These are phyloP conservation scores for Syngnathus typhle DNA, from an alignment of 2,113 vertebrate genomes.

Conservation along the genomic window DNA sequence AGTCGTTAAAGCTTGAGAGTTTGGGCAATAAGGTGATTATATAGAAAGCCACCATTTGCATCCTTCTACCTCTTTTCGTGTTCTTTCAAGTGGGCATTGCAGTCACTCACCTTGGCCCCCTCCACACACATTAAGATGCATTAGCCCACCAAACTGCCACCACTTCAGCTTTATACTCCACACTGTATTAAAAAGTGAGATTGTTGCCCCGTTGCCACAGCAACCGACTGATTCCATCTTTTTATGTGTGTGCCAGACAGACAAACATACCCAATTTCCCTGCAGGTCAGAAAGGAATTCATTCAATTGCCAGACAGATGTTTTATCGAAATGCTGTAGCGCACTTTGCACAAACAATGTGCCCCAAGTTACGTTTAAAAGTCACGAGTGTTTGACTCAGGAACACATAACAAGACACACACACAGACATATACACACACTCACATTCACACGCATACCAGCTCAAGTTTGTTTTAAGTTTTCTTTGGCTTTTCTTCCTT, in stretches of 20 bases:
- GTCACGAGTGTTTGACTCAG: no score
- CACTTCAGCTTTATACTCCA: constrained; percentile 34
- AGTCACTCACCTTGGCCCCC: constrained; percentile 24
- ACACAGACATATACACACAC: no score
- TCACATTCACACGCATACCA: no score
- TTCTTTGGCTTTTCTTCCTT: no score
- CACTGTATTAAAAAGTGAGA: constrained; percentile 65
- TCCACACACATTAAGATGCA: constrained; percentile 34
- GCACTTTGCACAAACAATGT: background rate
- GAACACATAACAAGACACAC: no score
- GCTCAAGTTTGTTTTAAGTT: no score
- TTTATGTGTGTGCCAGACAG: constrained; percentile 38
- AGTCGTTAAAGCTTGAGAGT: constrained; percentile 32
- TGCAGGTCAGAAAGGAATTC: constrained; percentile 39
- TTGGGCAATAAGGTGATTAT: constrained; percentile 42
- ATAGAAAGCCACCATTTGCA: constrained; percentile 30
- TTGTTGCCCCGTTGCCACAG: constrained; percentile 75
- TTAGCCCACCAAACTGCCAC: constrained; percentile 29
- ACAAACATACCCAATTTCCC: constrained; percentile 3
- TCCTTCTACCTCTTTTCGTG: constrained; percentile 12
- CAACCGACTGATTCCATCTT: constrained; percentile 78
- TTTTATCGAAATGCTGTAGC: constrained; percentile 6
- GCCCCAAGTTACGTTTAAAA: constrained; percentile 5
- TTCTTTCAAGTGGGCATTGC: constrained; percentile 8
- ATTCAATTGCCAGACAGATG: constrained; percentile 36